Percentiles rank a stretch among this genome's conserved stretches.
Conservation (phyloP, 2,113 vertebrate genomes). For the Axis porcinus region DNA sequence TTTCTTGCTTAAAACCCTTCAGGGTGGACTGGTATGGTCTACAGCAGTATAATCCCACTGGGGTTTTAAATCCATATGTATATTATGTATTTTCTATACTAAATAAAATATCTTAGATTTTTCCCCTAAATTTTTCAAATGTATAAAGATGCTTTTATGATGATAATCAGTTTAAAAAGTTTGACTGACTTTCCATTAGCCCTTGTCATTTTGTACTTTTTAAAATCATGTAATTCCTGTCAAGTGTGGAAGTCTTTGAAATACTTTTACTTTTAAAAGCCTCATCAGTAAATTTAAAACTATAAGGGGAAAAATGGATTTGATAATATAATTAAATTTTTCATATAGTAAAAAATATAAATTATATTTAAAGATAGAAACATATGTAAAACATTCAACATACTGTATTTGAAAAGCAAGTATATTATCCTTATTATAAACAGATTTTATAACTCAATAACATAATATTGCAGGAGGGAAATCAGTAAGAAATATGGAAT, state of each 20-base stretch:
- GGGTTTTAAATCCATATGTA: background rate
- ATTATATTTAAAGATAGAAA: background rate
- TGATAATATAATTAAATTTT: conserved; percentile 26
- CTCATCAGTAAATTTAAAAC: background rate
- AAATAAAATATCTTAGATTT: background rate
- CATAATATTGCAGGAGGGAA: background rate
- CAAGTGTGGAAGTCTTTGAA: background rate
- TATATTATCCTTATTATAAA: background rate
- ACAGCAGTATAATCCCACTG: background rate
- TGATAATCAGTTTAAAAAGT: conserved; percentile 4
- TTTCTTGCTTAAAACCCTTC: background rate
- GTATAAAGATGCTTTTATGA: background rate
- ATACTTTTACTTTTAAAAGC: background rate
- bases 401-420: background rate
- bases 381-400: background rate
- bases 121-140: background rate
- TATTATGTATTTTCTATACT: background rate
- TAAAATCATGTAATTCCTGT: background rate
- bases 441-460: background rate
- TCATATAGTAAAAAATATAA: background rate
- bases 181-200: background rate
- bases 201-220: background rate
- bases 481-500: background rate
- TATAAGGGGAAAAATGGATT: background rate
- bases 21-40: background rate